A percentile compares a stretch with the other conserved stretches of the same genome.
These are phyloP conservation scores for Dinocampus coccinellae DNA, from an alignment of 2,888 invertebrate genomes.

Conservation along the genomic window DNA sequence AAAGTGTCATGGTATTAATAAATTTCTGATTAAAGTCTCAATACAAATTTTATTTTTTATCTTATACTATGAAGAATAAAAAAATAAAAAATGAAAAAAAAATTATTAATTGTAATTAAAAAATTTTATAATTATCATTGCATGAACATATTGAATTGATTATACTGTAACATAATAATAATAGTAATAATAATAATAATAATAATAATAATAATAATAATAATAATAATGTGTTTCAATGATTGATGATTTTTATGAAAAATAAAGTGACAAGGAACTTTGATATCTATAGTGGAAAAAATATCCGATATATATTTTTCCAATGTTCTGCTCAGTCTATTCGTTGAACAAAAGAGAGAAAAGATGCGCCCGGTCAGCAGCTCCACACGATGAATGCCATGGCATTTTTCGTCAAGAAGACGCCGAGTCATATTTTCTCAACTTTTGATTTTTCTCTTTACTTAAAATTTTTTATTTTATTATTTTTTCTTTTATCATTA, in stretches of 20 bases:
- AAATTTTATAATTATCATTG: neutral
- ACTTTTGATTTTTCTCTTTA: no score
- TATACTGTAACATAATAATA: no score
- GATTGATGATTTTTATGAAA: neutral
- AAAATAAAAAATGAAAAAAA: no score
- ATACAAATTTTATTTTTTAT: neutral
- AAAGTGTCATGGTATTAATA: neutral
- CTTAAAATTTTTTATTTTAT: neutral
- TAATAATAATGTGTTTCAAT: neutral
- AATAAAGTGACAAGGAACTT: neutral
- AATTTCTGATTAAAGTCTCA: neutral
- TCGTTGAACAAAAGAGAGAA: constrained; percentile 19
- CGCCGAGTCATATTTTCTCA: constrained; percentile 17
- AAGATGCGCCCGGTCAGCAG: constrained; percentile 29
- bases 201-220: no score
- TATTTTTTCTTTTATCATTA: neutral
- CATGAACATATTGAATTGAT: no score
- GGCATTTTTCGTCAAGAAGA: constrained; percentile 12
- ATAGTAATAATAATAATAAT: no score
- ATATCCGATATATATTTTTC: constrained; percentile 17
- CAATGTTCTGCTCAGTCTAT: neutral
- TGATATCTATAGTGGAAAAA: neutral
- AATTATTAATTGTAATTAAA: neutral
- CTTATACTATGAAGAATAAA: no score
- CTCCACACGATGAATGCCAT: constrained; percentile 19